Percentiles rank a stretch among this genome's conserved stretches.
Conservation (phyloP, 2,888 invertebrate genomes). For the Athripsodes cinereus region DNA sequence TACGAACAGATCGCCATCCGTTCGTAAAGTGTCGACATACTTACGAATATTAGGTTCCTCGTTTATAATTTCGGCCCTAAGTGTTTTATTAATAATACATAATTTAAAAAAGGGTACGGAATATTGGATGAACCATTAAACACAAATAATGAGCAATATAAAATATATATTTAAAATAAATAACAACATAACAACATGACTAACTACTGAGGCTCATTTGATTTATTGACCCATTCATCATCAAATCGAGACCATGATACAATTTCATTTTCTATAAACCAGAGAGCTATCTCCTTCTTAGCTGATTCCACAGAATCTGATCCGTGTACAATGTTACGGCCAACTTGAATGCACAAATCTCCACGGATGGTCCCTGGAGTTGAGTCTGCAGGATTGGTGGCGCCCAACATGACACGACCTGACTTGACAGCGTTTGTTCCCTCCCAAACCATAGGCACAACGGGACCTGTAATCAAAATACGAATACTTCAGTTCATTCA, state of each 20-base stretch:
- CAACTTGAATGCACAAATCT: slow-evolving; percentile 92
- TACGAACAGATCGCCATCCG: no score
- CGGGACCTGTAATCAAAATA: slow-evolving; percentile 78
- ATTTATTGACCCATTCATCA: slow-evolving; percentile 90
- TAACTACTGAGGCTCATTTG: slow-evolving; percentile 28
- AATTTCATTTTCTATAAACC: slow-evolving; percentile 87
- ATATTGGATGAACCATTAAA: no score
- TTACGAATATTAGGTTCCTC: no score
- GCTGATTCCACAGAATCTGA: slow-evolving; percentile 96
- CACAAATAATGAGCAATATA: no score
- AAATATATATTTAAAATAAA: no score
- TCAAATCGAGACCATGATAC: slow-evolving; percentile 77
- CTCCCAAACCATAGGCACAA: slow-evolving; percentile 96
- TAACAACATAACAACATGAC: no score
- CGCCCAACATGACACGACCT: slow-evolving; percentile 93
- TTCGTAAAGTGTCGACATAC: no score
- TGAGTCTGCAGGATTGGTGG: slow-evolving; percentile 94
- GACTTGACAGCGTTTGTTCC: slow-evolving; percentile 92
- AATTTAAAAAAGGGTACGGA: no score
- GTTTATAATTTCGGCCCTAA: no score
- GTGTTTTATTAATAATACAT: no score
- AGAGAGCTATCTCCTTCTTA: slow-evolving; percentile 89
- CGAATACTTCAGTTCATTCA: no score
- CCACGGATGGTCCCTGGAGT: slow-evolving; percentile 96
- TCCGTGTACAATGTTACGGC: slow-evolving; percentile 96